Evolutionary conservation across 2,797 vertebrate species (phyloP).

Genomic region (Lithobates pipiens): DNA sequence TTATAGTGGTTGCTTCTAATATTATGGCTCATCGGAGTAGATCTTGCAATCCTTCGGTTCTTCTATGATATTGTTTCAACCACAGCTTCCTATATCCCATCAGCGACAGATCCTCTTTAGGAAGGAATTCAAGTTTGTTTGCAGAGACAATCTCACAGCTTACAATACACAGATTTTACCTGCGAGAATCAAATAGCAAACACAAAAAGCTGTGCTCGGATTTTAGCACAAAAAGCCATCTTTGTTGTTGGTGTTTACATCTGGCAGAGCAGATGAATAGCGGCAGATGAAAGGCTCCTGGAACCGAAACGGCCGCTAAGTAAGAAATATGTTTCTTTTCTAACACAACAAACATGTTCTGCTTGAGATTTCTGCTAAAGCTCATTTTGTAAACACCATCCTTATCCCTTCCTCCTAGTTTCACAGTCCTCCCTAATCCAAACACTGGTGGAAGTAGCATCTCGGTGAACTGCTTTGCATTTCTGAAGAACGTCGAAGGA

Average conservation of each 20-base stretch:
- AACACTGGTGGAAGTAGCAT: conserved; percentile 9
- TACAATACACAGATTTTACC: conserved; percentile 24
- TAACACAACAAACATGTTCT: conserved; percentile 49
- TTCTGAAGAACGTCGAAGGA: not conserved
- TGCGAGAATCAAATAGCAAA: conserved; percentile 55
- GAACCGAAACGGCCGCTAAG: conserved; percentile 44
- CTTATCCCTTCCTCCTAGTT: conserved; percentile 30
- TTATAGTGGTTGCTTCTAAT: too few relatives aligned
- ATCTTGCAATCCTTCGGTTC: too few relatives aligned
- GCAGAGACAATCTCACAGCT: not conserved
- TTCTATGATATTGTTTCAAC: too few relatives aligned
- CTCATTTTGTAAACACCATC: conserved; percentile 44
- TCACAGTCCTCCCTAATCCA: conserved; percentile 33
- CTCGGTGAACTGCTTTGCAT: not conserved
- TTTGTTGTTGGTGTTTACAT: conserved; percentile 60
- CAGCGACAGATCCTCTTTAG: too few relatives aligned
- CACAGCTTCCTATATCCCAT: too few relatives aligned
- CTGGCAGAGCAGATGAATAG: conserved; percentile 54
- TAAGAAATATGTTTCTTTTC: conserved; percentile 32
- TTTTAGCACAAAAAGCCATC: conserved; percentile 32
- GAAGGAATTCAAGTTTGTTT: too few relatives aligned
- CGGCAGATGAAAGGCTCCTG: conserved; percentile 48
- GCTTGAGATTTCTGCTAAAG: conserved; percentile 43
- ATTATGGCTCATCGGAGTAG: too few relatives aligned
- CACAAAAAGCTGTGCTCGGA: conserved; percentile 48